Percentiles rank a stretch among this genome's conserved stretches.
Evolutionary conservation across 2,797 vertebrate genomes (phyloP).

Genomic region (Ambastaia sidthimunki): DNA sequence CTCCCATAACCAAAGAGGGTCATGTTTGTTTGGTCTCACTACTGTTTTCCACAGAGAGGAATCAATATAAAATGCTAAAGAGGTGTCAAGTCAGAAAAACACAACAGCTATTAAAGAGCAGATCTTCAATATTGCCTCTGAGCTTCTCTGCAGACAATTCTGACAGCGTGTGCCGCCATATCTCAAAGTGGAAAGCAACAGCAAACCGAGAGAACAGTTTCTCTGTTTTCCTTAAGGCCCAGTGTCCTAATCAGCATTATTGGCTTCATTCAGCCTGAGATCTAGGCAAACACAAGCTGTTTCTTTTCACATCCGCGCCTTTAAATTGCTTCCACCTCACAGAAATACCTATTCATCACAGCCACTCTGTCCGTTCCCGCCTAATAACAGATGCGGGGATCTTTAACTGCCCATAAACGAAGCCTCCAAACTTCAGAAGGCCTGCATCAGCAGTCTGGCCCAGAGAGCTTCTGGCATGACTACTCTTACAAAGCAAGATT

Average conservation of each 20-base stretch:
- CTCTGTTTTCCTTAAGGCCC: slow-evolving; percentile 44
- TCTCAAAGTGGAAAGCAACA: not conserved
- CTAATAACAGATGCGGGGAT: slow-evolving; percentile 74
- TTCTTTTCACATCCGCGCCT: slow-evolving; percentile 69
- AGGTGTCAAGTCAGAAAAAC: slow-evolving; percentile 36
- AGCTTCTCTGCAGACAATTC: not conserved
- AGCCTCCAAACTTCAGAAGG: slow-evolving; percentile 73
- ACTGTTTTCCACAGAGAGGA: slow-evolving; percentile 26
- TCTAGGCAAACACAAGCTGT: slow-evolving; percentile 68
- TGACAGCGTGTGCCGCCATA: slow-evolving; percentile 19
- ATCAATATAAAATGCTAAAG: slow-evolving; percentile 41
- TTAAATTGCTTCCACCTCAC: slow-evolving; percentile 70
- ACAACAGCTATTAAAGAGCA: slow-evolving; percentile 36
- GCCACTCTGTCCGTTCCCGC: slow-evolving; percentile 54
- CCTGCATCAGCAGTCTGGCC: slow-evolving; percentile 76
- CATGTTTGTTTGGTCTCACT: slow-evolving; percentile 39
- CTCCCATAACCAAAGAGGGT: slow-evolving; percentile 26
- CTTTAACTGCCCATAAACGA: slow-evolving; percentile 79
- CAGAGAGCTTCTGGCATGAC: slow-evolving; percentile 72
- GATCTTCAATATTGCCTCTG: slow-evolving; percentile 36
- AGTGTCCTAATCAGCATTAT: slow-evolving; percentile 64
- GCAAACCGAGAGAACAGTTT: slow-evolving; percentile 24
- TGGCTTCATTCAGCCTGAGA: slow-evolving; percentile 62
- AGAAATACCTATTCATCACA: slow-evolving; percentile 77
- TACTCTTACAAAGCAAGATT: slow-evolving; percentile 83